These are phyloP conservation scores for Salticus scenicus DNA, from an alignment of 2,888 invertebrate species.

Conservation along the genomic window DNA sequence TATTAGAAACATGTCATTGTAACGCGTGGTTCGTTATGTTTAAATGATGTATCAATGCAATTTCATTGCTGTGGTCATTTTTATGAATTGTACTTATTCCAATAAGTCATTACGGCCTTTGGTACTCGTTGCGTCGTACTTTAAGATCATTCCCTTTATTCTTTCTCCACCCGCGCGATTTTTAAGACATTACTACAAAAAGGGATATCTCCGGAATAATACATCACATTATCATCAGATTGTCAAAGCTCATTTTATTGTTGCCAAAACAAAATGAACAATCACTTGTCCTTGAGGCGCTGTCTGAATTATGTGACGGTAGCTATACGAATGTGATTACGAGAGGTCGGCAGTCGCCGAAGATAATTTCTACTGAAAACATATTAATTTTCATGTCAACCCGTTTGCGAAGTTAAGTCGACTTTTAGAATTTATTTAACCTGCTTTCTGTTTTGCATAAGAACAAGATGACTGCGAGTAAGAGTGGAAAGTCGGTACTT, in stretches of 20 bases:
- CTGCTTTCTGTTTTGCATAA: too few relatives aligned
- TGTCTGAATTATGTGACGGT: background rate
- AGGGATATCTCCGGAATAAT: background rate
- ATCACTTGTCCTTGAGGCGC: conserved; percentile 10
- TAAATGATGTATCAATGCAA: too few relatives aligned
- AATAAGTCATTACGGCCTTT: too few relatives aligned
- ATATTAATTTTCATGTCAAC: background rate
- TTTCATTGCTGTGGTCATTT: too few relatives aligned
- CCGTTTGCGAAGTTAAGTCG: background rate
- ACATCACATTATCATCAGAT: background rate
- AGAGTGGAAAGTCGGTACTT: conserved; percentile 25
- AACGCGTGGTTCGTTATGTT: too few relatives aligned
- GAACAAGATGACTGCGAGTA: conserved; percentile 10
- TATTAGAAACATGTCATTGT: too few relatives aligned
- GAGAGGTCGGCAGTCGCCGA: background rate
- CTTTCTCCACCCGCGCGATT: background rate
- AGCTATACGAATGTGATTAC: background rate
- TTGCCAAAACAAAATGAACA: conserved; percentile 9
- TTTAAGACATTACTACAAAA: background rate
- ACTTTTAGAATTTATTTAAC: too few relatives aligned
- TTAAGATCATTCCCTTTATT: background rate
- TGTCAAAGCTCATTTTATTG: background rate
- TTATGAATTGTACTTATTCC: too few relatives aligned
- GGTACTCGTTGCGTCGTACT: too few relatives aligned
- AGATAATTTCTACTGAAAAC: background rate